phyloP scores from a whole-genome alignment of 2,888 invertebrate genomes.

The Eristalis pertinax region DNA sequence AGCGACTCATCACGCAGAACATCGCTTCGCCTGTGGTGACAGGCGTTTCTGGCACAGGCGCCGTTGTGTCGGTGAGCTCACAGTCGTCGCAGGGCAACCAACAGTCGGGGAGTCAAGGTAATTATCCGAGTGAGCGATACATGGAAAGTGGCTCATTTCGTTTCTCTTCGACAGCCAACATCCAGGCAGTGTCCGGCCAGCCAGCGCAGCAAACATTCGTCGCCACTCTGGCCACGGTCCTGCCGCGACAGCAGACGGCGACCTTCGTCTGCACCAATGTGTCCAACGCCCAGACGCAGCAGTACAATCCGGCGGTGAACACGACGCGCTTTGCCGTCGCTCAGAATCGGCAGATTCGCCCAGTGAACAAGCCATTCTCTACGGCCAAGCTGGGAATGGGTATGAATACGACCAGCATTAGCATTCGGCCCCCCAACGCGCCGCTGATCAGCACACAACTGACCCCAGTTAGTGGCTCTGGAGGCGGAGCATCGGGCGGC shows the following conservation, averaged over 20 bases:
- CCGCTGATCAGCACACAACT: slow-evolving; percentile 75
- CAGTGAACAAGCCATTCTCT: slow-evolving; percentile 79
- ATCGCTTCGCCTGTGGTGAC: slow-evolving; percentile 73
- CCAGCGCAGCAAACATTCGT: slow-evolving; percentile 79
- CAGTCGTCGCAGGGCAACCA: slow-evolving; percentile 63
- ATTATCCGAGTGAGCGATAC: slow-evolving; percentile 40
- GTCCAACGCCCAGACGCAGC: slow-evolving; percentile 76
- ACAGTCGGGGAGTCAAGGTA: slow-evolving; percentile 73
- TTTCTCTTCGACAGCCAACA: slow-evolving; percentile 64
- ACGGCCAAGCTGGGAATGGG: slow-evolving; percentile 76
- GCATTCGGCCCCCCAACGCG: slow-evolving; percentile 80
- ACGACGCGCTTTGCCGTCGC: slow-evolving; percentile 77
- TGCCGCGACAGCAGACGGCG: slow-evolving; percentile 79
- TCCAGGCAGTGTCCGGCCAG: slow-evolving; percentile 75
- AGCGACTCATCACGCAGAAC: slow-evolving; percentile 80
- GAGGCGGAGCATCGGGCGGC: slow-evolving; percentile 73
- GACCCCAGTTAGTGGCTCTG: slow-evolving; percentile 75
- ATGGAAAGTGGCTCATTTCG: slow-evolving; percentile 6
- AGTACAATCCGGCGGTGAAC: slow-evolving; percentile 77
- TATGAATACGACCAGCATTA: slow-evolving; percentile 80
- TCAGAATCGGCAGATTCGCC: slow-evolving; percentile 79
- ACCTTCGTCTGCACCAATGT: slow-evolving; percentile 81
- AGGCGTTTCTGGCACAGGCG: slow-evolving; percentile 71
- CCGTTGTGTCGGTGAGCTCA: slow-evolving; percentile 73
- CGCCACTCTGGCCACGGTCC: slow-evolving; percentile 78